Base-by-base conservation (phyloP, 2,113 vertebrate genomes). In the Tachycineta bicolor region DNA sequence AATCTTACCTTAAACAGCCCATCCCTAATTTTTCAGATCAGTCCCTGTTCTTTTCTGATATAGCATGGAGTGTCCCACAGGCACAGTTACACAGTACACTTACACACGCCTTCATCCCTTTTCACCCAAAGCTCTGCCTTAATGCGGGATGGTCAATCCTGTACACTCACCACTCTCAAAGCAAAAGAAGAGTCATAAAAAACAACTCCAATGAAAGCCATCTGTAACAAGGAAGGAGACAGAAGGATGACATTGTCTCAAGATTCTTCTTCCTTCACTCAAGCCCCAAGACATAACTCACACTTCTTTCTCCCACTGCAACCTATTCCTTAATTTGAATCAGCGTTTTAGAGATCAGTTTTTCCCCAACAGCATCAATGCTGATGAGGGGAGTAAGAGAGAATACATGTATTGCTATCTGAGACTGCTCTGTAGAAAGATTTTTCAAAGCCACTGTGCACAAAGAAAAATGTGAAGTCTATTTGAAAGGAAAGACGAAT, bases 401-500 rank as follows among this genome's bases (percentile, higher is more conserved):
- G 47, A 91, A 52, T 3, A 46, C 0, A 2, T 3, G 14, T 11
- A 44, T 4, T 64, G 67, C 71, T 56, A 16, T 1, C 0, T 6
- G 19, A 89, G 44, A 34, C 53, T 90, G 34, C 63, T 79, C 23
- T 59, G 11, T 2, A 46, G 58, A 68, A 79, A 33, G 47, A 83
- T 29, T 50, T 49, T 68, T 14, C 55, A 71, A 34, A 83, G 43
- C n/a, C 39, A 56, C 17, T 3, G 7, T 11, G 17, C 49, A 62
- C 55, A 65, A 62, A 75, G 31, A 41, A 91, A 94, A 74, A 78
- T 1, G 20, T 44, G 67, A 53, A 41, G 55, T 37, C n/a, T 82
- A 22, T 41, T 43, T 53, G 70, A 85, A 94, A 79, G 23, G 26
- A 67, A 94, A 92, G 21, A 31, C 79, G 75, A 94, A 88, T 22